Conservation (phyloP, 2,797 vertebrate genomes). For the Rhadinocentrus ornatus region DNA sequence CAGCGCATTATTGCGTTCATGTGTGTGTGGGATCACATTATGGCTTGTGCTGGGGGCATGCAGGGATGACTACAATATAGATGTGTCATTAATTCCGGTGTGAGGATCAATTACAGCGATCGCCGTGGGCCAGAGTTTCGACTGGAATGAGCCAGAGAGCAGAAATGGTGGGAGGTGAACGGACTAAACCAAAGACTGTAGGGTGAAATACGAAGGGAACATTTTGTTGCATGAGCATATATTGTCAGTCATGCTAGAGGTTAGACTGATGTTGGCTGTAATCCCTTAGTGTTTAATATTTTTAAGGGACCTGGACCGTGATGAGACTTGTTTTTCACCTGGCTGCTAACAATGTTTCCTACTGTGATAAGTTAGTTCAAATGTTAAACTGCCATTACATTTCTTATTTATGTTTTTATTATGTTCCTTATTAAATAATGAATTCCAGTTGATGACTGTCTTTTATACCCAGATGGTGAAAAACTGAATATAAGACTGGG, state of each 20-base stretch:
- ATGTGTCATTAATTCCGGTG: constrained; percentile 56
- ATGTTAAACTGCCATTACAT: too few species aligned
- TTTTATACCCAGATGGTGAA: too few species aligned
- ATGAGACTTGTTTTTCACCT: too few species aligned
- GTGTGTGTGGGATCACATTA: constrained; percentile 34
- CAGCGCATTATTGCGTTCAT: constrained; percentile 19
- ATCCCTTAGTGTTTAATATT: constrained; percentile 5
- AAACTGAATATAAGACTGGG: too few species aligned
- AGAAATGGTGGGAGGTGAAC: background rate
- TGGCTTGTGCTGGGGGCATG: constrained; percentile 18
- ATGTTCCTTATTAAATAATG: too few species aligned
- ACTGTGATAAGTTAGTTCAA: too few species aligned
- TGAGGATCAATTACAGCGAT: constrained; percentile 57
- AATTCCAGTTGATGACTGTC: too few species aligned
- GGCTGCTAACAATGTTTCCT: too few species aligned
- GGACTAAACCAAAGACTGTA: constrained; percentile 6
- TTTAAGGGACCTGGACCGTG: background rate
- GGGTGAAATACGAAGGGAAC: background rate
- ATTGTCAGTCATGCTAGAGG: background rate
- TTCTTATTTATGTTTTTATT: too few species aligned
- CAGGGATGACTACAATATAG: constrained; percentile 41
- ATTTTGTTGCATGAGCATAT: background rate
- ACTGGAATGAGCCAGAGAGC: constrained; percentile 14
- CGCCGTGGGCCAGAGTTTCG: constrained; percentile 29
- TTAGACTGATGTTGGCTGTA: background rate